phyloP scores from a whole-genome alignment of 1,140 invertebrate species.

The Cotesia vestalis region DNA sequence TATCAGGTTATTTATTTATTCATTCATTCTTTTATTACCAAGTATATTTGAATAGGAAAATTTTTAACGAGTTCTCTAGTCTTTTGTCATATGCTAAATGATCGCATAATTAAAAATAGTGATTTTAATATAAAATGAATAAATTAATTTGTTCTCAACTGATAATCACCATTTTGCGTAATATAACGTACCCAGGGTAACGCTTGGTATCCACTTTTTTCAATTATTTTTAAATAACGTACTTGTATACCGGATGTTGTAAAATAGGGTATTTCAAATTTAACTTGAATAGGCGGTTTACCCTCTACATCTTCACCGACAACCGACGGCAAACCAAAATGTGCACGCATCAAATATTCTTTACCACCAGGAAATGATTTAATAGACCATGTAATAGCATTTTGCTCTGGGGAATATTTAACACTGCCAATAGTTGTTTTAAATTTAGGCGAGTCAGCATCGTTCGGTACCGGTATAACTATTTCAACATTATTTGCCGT shows the following conservation, averaged over 20 bases:
- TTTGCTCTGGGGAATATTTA: slow-evolving; percentile 97
- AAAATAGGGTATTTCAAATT: slow-evolving; percentile 99
- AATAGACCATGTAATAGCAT: slow-evolving; percentile 99
- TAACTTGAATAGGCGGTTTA: slow-evolving; percentile 97
- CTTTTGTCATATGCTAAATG: background rate
- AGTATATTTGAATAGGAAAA: background rate
- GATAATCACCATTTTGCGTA: slow-evolving; percentile 99
- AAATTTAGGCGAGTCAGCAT: slow-evolving; percentile 99
- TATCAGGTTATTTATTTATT: no score
- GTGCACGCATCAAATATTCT: slow-evolving; percentile 98
- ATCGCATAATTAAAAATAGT: background rate
- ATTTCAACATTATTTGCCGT: slow-evolving; percentile 99
- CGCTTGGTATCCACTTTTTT: slow-evolving; percentile 99
- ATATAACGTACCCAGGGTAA: slow-evolving; percentile 99
- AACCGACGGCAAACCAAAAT: slow-evolving; percentile 98
- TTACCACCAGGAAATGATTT: slow-evolving; percentile 99
- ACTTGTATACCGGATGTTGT: slow-evolving; percentile 99
- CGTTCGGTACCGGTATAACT: slow-evolving; percentile 96
- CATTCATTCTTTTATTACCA: no score
- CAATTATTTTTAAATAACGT: slow-evolving; percentile 98
- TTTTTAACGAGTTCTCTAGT: background rate
- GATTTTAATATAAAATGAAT: background rate
- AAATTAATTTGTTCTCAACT: slow-evolving; percentile 88
- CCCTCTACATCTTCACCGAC: slow-evolving; percentile 95
- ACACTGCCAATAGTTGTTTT: slow-evolving; percentile 98